Percentiles rank a stretch among this genome's conserved stretches.
phyloP scores from a whole-genome alignment of 2,888 invertebrate species.

The Zootermopsis nevadensis region DNA sequence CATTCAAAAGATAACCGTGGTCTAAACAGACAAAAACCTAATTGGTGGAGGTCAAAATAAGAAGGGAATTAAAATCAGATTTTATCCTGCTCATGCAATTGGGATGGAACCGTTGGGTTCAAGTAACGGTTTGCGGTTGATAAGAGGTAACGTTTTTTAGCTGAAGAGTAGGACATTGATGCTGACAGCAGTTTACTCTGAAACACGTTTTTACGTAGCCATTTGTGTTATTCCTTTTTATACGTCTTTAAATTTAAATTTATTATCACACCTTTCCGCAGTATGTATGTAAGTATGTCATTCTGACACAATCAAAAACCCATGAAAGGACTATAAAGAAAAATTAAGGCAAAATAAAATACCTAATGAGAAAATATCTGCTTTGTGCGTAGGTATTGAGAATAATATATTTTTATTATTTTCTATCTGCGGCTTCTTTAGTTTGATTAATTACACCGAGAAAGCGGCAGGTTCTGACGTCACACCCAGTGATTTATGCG shows the following conservation, averaged over 20 bases:
- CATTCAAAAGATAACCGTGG: too few relatives aligned
- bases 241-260: conserved; percentile 36
- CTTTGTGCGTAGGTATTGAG: conserved; percentile 39
- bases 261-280: conserved; percentile 42
- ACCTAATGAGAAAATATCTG: conserved; percentile 47
- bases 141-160: background rate
- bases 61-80: too few relatives aligned
- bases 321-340: conserved; percentile 39
- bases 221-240: conserved; percentile 2
- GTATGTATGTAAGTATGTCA: conserved; percentile 34
- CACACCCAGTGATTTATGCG: conserved; percentile 30
- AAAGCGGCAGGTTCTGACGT: conserved; percentile 28
- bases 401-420: conserved; percentile 37
- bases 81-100: too few relatives aligned
- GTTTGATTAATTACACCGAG: conserved; percentile 36
- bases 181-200: background rate
- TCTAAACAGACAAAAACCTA: too few relatives aligned
- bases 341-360: conserved; percentile 41
- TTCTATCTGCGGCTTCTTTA: background rate
- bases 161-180: conserved; percentile 2
- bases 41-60: too few relatives aligned
- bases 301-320: conserved; percentile 17
- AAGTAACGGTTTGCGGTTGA: too few relatives aligned
- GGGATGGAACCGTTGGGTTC: too few relatives aligned
- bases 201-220: conserved; percentile 8